Evolutionary conservation across 2,797 vertebrate genomes (phyloP).

Genomic region (Poeciliopsis presidionis): DNA sequence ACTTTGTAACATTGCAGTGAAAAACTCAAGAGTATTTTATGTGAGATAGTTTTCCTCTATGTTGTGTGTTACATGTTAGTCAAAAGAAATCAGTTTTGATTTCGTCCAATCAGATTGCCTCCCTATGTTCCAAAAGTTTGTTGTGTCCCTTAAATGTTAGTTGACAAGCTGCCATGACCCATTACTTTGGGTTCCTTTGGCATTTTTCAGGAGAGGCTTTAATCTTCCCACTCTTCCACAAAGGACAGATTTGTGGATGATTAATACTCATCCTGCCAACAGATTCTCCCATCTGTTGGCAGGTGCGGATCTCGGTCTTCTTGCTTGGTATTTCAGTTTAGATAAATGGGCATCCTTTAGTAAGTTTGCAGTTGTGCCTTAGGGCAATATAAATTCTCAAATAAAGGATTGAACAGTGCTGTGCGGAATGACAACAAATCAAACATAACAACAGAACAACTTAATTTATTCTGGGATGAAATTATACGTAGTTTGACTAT

Average conservation of each 20-base stretch:
- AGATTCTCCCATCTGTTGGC: background rate
- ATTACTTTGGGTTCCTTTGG: background rate
- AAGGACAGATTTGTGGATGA: background rate
- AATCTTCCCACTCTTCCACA: background rate
- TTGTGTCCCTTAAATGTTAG: background rate
- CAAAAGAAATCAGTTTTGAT: background rate
- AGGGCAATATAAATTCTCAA: background rate
- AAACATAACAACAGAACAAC: background rate
- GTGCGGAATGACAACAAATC: background rate
- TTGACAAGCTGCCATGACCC: background rate
- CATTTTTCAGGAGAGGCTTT: background rate
- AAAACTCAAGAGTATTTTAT: background rate
- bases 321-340: background rate
- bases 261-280: background rate
- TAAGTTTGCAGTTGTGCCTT: background rate
- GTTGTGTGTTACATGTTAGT: background rate
- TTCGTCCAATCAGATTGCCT: background rate
- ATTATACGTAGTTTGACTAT: background rate
- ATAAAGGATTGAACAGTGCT: background rate
- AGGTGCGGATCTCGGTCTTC: background rate
- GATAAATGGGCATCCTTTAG: background rate
- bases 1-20: background rate
- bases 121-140: background rate
- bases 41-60: background rate
- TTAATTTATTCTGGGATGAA: background rate